These are phyloP conservation scores for Morone saxatilis DNA, from an alignment of 2,113 vertebrate species.

Conservation along the genomic window DNA sequence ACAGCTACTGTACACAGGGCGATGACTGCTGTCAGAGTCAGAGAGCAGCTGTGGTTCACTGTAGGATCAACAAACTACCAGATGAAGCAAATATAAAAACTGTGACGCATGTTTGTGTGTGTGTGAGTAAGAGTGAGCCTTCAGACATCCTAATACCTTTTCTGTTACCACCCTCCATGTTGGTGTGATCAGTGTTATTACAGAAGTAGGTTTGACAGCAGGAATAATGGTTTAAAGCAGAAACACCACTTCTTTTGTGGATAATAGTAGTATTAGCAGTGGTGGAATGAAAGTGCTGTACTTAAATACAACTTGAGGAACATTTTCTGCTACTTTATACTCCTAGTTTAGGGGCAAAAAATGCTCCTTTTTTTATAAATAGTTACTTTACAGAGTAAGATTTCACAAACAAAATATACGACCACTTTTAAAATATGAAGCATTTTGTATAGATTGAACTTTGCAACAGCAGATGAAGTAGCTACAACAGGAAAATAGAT, in stretches of 20 bases:
- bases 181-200: background rate
- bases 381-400: no score
- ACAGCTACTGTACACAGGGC: background rate
- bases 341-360: no score
- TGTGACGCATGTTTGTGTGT: background rate
- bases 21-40: background rate
- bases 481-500: no score
- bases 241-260: background rate
- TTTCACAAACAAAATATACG: no score
- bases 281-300: no score
- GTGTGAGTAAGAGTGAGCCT: background rate
- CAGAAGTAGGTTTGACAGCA: background rate
- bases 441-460: no score
- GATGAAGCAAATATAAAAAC: conserved; percentile 1
- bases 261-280: background rate
- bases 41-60: conserved; percentile 35
- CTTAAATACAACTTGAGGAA: no score
- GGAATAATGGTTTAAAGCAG: no score
- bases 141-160: background rate
- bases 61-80: background rate
- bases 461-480: no score
- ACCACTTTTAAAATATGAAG: no score
- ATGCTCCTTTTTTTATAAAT: no score
- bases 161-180: background rate
- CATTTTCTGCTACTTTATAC: no score